Percentiles rank a stretch among this genome's conserved stretches.
Evolutionary conservation across 1,140 invertebrate species (phyloP).

Genomic region (Thaumetopoea pityocampa): DNA sequence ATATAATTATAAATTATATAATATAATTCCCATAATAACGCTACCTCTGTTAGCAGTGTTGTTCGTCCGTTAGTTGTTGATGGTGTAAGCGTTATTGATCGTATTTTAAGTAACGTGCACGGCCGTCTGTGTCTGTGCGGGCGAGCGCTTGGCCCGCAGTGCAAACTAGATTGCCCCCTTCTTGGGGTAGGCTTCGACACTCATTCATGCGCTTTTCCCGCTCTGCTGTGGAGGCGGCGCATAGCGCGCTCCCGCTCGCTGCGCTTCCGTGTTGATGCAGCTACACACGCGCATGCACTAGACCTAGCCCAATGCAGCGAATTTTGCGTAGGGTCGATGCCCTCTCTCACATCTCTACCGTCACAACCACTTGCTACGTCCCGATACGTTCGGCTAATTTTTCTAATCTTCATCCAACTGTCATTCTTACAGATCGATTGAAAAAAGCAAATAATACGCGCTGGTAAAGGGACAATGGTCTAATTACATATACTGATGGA

Average conservation of each 20-base stretch:
- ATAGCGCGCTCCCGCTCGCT: constrained; percentile 55
- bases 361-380: constrained; percentile 13
- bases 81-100: constrained; percentile 49
- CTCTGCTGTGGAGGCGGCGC: constrained; percentile 43
- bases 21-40: no score
- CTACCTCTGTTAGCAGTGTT: not conserved
- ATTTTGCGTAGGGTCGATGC: constrained; percentile 76
- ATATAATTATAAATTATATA: no score
- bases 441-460: no score
- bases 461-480: no score
- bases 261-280: constrained; percentile 60
- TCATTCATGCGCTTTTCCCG: constrained; percentile 72
- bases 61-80: constrained; percentile 5
- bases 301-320: constrained; percentile 75
- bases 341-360: constrained; percentile 62
- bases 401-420: constrained; percentile 20
- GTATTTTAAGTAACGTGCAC: constrained; percentile 44
- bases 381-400: constrained; percentile 27
- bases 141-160: constrained; percentile 64
- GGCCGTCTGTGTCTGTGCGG: constrained; percentile 54
- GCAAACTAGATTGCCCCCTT: constrained; percentile 71
- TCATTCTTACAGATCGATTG: no score
- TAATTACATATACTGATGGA: no score
- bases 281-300: constrained; percentile 71
- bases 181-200: constrained; percentile 71